Percentiles rank a stretch among this genome's conserved stretches.
Evolutionary conservation across 2,113 vertebrate genomes (phyloP).

Genomic region (Girardinichthys multiradiatus): DNA sequence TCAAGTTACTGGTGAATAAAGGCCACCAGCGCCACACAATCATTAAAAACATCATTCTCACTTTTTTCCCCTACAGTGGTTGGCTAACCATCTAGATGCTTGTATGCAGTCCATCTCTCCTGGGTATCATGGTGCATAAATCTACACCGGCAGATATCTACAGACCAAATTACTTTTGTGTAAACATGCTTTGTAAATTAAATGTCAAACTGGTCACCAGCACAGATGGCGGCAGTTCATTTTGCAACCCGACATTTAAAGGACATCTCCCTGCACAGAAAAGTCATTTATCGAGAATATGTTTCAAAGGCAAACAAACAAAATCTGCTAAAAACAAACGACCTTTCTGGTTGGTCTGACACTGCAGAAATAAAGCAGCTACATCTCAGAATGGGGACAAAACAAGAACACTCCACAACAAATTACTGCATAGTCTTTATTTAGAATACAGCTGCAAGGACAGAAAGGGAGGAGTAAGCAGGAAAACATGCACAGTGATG

Average conservation of each 20-base stretch:
- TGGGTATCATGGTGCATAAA: too few relatives aligned
- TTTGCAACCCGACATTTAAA: too few relatives aligned
- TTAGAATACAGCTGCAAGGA: conserved; percentile 46
- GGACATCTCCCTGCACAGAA: neutral
- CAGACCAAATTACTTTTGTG: too few relatives aligned
- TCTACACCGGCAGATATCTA: too few relatives aligned
- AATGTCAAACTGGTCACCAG: neutral
- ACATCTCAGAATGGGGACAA: neutral
- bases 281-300: neutral
- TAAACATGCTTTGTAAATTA: too few relatives aligned
- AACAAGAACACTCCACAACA: neutral
- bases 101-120: too few relatives aligned
- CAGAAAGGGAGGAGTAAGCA: conserved; percentile 27
- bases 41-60: too few relatives aligned
- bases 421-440: conserved; percentile 66
- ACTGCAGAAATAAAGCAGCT: neutral
- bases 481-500: conserved; percentile 42
- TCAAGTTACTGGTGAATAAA: too few relatives aligned
- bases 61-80: too few relatives aligned
- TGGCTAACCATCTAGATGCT: too few relatives aligned
- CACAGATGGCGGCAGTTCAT: neutral
- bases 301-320: neutral
- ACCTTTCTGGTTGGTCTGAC: too few relatives aligned
- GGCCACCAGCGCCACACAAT: too few relatives aligned
- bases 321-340: neutral